Evolutionary conservation across 2,797 vertebrate species (phyloP), one percentile per base, ranked within the genome.

Genomic region (Kryptopterus vitreolus): DNA sequence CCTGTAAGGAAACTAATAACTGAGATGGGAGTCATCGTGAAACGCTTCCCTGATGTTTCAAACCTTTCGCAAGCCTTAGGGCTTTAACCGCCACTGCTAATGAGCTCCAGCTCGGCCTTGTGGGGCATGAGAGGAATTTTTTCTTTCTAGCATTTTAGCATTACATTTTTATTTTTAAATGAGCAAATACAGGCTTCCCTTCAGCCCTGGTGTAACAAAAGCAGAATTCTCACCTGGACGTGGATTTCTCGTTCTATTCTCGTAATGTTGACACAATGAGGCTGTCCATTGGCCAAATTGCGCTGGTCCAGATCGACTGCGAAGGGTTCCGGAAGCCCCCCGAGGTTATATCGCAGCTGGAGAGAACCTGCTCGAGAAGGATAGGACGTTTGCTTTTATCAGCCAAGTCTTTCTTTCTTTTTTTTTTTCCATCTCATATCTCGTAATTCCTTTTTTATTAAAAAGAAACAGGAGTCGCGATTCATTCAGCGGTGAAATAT

Each of bases 231-330:
- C 46, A 98, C 97, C 96, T 99, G 97, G 74, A 99, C 93, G 10
- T 90, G 84, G 58, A 99, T 86, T 86, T 91, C 94, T 85, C 90
- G 93, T 84, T 95, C 93, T 0, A 91, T 86, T 0, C 98, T 94
- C 10, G 96, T 96, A 91, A 99, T 90, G 87, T 98, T 98, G 0
- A 99, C 91, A 2, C 91, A 95, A 82, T 99, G 98, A 0, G 96
- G 96, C 79, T 99, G 97, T 43, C 97, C 96, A 0, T 97, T 98
- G 55, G 72, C 72, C 33, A 75, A 75, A 48, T 75, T 75, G 38
- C 72, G 55, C n/a, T 75, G 72, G 38, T 84, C 95, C 13, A 96
- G 92, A 0, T 98, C 95, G 6, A 99, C 94, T 22, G 93, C 90
- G 71, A 93, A 98, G 0, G 97, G 96, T 77, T 98, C 96, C 84